These are phyloP conservation scores for Tachycineta bicolor DNA, from an alignment of 2,113 vertebrate genomes.

Conservation along the genomic window DNA sequence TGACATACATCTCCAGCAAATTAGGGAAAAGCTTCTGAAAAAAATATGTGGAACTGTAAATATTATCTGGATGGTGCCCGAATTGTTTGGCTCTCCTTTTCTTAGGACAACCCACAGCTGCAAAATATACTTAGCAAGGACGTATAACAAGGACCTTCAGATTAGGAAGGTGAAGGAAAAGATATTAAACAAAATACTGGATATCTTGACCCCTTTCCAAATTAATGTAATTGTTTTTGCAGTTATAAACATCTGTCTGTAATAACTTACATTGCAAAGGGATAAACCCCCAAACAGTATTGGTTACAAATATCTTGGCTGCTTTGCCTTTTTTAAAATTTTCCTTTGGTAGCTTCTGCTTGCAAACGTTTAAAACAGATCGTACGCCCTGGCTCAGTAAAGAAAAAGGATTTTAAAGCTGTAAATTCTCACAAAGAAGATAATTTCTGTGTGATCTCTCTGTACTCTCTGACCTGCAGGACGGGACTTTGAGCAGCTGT, in stretches of 20 bases:
- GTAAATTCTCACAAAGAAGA: not conserved
- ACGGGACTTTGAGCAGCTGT: accelerated
- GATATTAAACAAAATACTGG: not conserved
- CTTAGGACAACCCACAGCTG: not conserved
- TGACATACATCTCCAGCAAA: not conserved
- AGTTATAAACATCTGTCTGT: not conserved
- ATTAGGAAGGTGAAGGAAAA: not conserved
- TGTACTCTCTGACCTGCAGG: not conserved
- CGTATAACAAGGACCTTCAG: not conserved
- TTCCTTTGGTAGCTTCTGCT: not conserved
- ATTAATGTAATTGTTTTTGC: not conserved
- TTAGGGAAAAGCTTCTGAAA: not conserved
- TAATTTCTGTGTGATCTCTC: accelerated
- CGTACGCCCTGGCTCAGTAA: too few species aligned
- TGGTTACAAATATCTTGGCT: not conserved
- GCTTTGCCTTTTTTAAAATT: not conserved
- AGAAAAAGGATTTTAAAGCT: not conserved
- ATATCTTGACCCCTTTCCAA: not conserved
- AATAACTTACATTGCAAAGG: not conserved
- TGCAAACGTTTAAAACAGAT: not conserved
- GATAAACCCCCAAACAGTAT: not conserved
- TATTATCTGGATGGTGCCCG: not conserved
- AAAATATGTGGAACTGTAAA: not conserved
- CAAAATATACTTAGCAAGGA: not conserved
- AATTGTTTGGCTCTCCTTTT: not conserved